Base-by-base conservation (phyloP, 2,113 vertebrate species). In the Helogale parvula region DNA sequence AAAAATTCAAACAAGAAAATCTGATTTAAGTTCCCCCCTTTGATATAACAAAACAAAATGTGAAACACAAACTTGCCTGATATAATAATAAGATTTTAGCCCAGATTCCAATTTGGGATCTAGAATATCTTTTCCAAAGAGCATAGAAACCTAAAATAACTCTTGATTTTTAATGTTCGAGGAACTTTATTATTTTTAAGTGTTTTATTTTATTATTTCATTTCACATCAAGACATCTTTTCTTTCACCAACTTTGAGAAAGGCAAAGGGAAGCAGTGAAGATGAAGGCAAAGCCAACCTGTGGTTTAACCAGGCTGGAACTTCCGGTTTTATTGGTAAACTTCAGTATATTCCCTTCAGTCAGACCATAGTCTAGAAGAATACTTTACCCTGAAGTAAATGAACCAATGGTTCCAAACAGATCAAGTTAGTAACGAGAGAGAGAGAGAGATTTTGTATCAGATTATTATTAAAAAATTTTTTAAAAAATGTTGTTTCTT, bases 141-240 rank as follows among this genome's bases (percentile, higher is more conserved):
- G 47, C 33, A 87, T 41, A 69, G 80, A 86, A 81, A 72, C 38
- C 23, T 90, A 60, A 84, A 79, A 65, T 69, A 88, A 65, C 27
- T 80, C 47, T 83, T 81, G 47, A 33, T 29, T 71, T 89, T 93
- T 65, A 93, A 33, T 69, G 33, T 60, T 77, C 60, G 84, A 77
- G 79, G 57, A 14, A 77, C 11, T 57, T 93, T n/a, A 76, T 93
- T 60, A 23, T 81, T 87, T 52, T 72, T 66, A 54, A 84, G 27
- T 89, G 60, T 89, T 89, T 89, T 50, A 19, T 71, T 96, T 52
- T 71, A 93, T 85, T 68, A 68, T 69, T 90, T 90, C 41, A 80
- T 79, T 93, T 93, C 57, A 68, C 9, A 69, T 87, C 74, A 11
- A 57, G 35, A 60, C 21, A 38, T 29, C 33, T 68, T 83, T 82